Evolutionary conservation across 2,113 vertebrate genomes (phyloP).

Genomic region (Lagopus muta): DNA sequence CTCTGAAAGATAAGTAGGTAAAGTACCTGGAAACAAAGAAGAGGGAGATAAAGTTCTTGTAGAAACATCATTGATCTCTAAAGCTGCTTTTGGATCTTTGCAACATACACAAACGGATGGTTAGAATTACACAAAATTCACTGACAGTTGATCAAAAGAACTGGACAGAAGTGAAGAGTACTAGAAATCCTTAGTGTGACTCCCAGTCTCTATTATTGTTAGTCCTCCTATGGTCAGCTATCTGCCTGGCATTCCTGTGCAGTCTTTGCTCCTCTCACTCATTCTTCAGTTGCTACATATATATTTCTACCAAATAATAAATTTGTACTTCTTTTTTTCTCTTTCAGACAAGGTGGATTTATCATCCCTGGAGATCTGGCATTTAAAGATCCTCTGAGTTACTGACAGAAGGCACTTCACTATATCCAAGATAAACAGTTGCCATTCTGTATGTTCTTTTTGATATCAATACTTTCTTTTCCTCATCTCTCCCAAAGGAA

Average conservation of each 20-base stretch:
- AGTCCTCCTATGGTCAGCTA: rapidly evolving
- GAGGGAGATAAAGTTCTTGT: not conserved
- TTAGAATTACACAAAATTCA: not conserved
- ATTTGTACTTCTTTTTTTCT: too few species aligned
- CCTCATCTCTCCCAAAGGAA: not conserved
- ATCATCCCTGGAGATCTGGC: not conserved
- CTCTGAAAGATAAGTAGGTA: not conserved
- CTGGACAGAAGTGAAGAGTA: not conserved
- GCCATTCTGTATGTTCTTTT: not conserved
- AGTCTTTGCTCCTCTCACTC: not conserved
- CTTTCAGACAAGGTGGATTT: not conserved
- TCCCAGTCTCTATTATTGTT: not conserved
- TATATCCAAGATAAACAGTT: not conserved
- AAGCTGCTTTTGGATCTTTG: not conserved
- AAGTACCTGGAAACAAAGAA: not conserved
- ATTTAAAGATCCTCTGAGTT: not conserved
- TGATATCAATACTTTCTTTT: not conserved
- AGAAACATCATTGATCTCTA: not conserved
- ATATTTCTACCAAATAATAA: too few species aligned
- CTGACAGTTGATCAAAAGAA: not conserved
- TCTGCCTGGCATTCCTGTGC: not conserved
- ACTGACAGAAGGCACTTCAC: not conserved
- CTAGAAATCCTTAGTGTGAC: not conserved
- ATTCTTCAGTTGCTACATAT: not conserved
- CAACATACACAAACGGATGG: not conserved